A percentile compares a stretch with the other conserved stretches of the same genome.
Conservation (phyloP, 2,888 invertebrate species). For the Ectropis crepuscularia region DNA sequence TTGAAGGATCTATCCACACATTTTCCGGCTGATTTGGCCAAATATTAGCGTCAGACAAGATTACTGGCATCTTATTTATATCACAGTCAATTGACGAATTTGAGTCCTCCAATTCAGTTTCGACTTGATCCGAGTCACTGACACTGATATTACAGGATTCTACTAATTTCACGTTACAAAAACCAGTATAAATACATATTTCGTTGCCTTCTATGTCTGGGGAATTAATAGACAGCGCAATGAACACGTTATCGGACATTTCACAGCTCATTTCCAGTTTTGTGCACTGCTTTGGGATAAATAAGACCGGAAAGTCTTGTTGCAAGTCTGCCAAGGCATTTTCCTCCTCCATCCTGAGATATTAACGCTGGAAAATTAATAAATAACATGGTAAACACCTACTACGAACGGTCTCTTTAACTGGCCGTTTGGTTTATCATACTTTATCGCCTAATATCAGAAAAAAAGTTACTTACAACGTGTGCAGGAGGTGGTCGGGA, state of each 20-base stretch:
- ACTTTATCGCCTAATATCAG: conserved; percentile 27
- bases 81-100: conserved; percentile 7
- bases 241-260: conserved; percentile 63
- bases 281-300: conserved; percentile 70
- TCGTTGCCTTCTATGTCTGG: conserved; percentile 66
- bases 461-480: conserved; percentile 63
- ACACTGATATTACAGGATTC: conserved; percentile 54
- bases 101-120: background rate
- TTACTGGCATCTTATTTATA: conserved; percentile 49
- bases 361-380: conserved; percentile 46
- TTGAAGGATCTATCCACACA: conserved; percentile 73
- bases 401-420: too few species aligned
- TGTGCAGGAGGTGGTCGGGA: conserved; percentile 54
- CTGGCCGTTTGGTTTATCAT: background rate
- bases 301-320: conserved; percentile 61
- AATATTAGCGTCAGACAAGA: conserved; percentile 51
- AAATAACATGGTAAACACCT: conserved; percentile 43
- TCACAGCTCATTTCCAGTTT: conserved; percentile 63
- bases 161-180: conserved; percentile 68
- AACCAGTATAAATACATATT: conserved; percentile 64
- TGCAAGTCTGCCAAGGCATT: conserved; percentile 47
- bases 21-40: conserved; percentile 47
- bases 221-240: conserved; percentile 65
- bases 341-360: conserved; percentile 59
- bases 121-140: conserved; percentile 20